Conservation (phyloP, 2,888 invertebrate species). For the Lypha dubia region DNA sequence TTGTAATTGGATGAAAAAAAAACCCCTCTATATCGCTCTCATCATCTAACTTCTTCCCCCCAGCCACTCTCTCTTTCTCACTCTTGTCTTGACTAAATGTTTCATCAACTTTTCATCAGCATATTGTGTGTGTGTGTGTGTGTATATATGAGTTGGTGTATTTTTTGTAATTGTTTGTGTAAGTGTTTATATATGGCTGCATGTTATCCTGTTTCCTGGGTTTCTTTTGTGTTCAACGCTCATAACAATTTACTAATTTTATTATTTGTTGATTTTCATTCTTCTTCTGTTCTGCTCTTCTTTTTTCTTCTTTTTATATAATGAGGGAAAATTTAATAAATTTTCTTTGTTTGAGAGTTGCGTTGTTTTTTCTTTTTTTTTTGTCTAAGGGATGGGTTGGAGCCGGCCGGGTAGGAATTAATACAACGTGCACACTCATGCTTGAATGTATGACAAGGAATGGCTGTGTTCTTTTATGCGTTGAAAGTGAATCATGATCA, state of each 20-base stretch:
- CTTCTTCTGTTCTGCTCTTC: not conserved
- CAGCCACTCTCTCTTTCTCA: no score
- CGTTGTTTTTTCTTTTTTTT: not conserved
- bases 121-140: not conserved
- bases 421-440: not conserved
- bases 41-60: not conserved
- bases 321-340: constrained; percentile 57
- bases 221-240: constrained; percentile 53
- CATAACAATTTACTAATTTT: constrained; percentile 70
- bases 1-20: constrained; percentile 56
- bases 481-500: constrained; percentile 46
- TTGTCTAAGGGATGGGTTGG: not conserved
- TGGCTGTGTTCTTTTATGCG: constrained; percentile 19
- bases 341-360: constrained; percentile 27
- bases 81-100: not conserved
- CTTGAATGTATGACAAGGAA: not conserved
- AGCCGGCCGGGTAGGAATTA: no score
- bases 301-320: constrained; percentile 5
- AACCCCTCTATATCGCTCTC: not conserved
- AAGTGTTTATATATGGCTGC: constrained; percentile 52
- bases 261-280: constrained; percentile 53
- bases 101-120: constrained; percentile 37
- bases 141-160: no score
- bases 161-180: not conserved
- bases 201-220: constrained; percentile 58